Evolutionary conservation across 2,797 vertebrate species (phyloP).

Genomic region (Phyllotis vaccarum): DNA sequence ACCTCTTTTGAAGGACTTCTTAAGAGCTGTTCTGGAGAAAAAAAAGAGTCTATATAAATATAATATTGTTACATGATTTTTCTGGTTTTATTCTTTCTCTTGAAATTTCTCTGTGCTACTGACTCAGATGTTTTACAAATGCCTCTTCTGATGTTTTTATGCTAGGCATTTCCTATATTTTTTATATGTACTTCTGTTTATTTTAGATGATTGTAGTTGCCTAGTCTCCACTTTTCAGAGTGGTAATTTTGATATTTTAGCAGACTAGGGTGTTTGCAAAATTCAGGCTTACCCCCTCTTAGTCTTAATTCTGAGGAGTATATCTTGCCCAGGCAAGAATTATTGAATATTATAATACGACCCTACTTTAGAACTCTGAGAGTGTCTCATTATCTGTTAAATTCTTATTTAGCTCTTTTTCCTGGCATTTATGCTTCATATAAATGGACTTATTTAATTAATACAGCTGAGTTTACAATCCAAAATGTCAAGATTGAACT

Average conservation of each 20-base stretch:
- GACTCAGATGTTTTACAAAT: background rate
- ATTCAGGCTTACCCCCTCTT: background rate
- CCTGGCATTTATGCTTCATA: background rate
- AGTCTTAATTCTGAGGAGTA: slow-evolving; percentile 8
- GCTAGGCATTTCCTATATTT: background rate
- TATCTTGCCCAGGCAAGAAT: background rate
- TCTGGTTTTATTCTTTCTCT: background rate
- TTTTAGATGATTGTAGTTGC: slow-evolving; percentile 20
- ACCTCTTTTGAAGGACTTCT: background rate
- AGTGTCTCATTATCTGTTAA: slow-evolving; percentile 25
- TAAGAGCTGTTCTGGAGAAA: slow-evolving; percentile 4
- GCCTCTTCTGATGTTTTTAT: slow-evolving; percentile 33
- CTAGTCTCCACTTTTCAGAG: background rate
- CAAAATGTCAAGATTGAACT: background rate
- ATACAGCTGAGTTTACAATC: background rate
- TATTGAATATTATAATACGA: slow-evolving; percentile 26
- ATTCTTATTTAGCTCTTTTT: slow-evolving; percentile 3
- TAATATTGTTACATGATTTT: background rate
- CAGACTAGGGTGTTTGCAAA: slow-evolving; percentile 8
- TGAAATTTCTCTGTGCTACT: background rate
- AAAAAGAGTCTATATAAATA: background rate
- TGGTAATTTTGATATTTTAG: slow-evolving; percentile 54
- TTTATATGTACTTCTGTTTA: slow-evolving; percentile 15
- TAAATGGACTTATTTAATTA: background rate
- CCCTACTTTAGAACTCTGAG: background rate